Evolutionary conservation across 2,888 invertebrate genomes (phyloP), one percentile per base, ranked within the genome.

Genomic region (Digitonthophagus gazella): DNA sequence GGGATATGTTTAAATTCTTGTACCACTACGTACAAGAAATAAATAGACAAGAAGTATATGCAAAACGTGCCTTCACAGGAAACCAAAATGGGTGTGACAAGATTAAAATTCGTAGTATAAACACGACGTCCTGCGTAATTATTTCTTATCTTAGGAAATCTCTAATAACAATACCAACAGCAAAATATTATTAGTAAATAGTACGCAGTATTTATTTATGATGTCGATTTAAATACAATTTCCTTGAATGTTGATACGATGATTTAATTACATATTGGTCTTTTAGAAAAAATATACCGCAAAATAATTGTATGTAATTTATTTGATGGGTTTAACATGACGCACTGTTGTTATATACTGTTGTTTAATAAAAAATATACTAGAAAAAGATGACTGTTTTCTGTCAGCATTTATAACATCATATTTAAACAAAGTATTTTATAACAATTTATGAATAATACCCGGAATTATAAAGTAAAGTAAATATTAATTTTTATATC

Each of bases 61-160:
- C 16, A 57, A 61, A 61, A 61, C 20, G 20, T 20, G 20, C 61
- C 20, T 61, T 61, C 61, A 61, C 20, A 61, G 18, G 61, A 61
- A 61, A 61, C 61, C 61, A 61, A 61, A 19, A 18, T 18, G 61
- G 61, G 61, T 61, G 61, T 61, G 61, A 61, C 61, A 20, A 61
- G 28, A 61, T 61, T 61, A 61, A 20, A 61, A 61, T 61, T 61
- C 61, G 61, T 19, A 20, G 5, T 61, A 61, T 19, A 20, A 61
- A 8, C 28, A 11, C 28, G 6, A 11, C 28, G 28, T 44, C 6
- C 8, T 44, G 8, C 28, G 28, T 11, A 44, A 44, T 44, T 44
- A 44, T 44, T 44, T 44, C 28, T 44, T 44, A 8, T 44, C 28
- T 44, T 44, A 11, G 28, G 28, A 44, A 44, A 44, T 5, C 28